Evolutionary conservation across 2,797 vertebrate genomes (phyloP).

Genomic region (Synanceia verrucosa): DNA sequence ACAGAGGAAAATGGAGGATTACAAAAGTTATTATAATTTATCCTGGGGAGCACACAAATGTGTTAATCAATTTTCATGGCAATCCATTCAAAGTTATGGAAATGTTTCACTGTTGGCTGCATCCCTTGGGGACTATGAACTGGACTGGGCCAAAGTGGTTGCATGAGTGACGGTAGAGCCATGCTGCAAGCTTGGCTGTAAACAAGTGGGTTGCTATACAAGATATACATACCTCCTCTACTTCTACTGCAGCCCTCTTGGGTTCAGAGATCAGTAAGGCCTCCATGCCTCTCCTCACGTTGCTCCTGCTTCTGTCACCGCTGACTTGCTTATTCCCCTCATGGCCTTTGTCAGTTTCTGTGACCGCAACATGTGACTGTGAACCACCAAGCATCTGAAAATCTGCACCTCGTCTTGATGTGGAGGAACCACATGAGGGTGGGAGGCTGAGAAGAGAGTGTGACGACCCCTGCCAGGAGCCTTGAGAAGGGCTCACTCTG

Average conservation of each 20-base stretch:
- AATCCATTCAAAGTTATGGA: background rate
- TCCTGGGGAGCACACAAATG: background rate
- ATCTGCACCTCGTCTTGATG: slow-evolving; percentile 47
- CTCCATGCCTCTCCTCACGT: slow-evolving; percentile 74
- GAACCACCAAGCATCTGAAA: slow-evolving; percentile 31
- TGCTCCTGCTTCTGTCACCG: slow-evolving; percentile 76
- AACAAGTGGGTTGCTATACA: background rate
- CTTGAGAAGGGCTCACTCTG: slow-evolving; percentile 70
- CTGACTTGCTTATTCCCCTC: background rate
- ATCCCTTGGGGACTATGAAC: background rate
- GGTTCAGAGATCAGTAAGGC: slow-evolving; percentile 76
- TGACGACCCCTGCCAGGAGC: slow-evolving; percentile 75
- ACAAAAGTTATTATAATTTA: background rate
- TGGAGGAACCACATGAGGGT: slow-evolving; percentile 60
- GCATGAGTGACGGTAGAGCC: background rate
- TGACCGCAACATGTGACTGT: slow-evolving; percentile 32
- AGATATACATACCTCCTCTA: slow-evolving; percentile 63
- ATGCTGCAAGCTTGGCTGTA: background rate
- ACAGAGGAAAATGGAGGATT: background rate
- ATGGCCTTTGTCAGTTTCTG: slow-evolving; percentile 51
- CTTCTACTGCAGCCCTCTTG: slow-evolving; percentile 66
- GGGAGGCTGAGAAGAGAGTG: slow-evolving; percentile 75
- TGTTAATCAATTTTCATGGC: background rate
- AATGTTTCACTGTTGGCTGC: background rate
- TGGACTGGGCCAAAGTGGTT: background rate